Conservation (phyloP, 2,113 vertebrate species). For the Rynchops niger region DNA sequence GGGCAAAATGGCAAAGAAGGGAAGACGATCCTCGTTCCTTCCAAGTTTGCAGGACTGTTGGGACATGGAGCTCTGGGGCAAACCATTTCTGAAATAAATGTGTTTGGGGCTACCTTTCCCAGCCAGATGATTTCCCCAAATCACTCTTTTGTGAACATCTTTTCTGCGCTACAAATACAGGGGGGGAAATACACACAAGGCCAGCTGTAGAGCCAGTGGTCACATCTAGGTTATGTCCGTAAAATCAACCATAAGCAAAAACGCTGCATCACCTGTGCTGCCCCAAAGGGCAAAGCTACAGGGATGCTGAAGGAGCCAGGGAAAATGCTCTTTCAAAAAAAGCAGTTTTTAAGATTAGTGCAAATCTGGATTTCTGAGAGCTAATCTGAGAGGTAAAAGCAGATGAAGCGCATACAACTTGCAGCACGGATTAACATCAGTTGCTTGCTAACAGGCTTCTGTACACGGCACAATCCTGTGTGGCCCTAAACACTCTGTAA, state of each 20-base stretch:
- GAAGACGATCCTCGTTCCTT: neutral
- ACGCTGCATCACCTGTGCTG: neutral
- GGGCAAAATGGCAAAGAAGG: neutral
- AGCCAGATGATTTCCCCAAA: neutral
- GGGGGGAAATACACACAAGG: neutral
- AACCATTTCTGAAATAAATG: conserved; percentile 21
- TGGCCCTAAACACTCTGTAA: conserved; percentile 3
- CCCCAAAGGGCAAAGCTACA: neutral
- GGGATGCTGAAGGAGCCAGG: neutral
- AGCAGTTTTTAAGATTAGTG: neutral
- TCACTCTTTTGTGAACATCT: neutral
- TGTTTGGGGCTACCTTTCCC: neutral
- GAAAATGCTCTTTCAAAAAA: neutral
- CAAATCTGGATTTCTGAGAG: neutral
- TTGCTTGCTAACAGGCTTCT: neutral
- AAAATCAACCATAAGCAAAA: neutral
- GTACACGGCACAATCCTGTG: neutral
- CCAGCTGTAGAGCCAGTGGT: neutral
- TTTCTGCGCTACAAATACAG: neutral
- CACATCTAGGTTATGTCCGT: neutral
- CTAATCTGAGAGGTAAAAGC: neutral
- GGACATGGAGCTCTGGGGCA: neutral
- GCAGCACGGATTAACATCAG: neutral
- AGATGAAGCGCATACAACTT: neutral
- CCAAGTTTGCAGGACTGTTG: neutral